Evolutionary conservation across 1,140 invertebrate genomes (phyloP), one percentile per base, ranked within the genome.

Genomic region (Chrysopa pallens): DNA sequence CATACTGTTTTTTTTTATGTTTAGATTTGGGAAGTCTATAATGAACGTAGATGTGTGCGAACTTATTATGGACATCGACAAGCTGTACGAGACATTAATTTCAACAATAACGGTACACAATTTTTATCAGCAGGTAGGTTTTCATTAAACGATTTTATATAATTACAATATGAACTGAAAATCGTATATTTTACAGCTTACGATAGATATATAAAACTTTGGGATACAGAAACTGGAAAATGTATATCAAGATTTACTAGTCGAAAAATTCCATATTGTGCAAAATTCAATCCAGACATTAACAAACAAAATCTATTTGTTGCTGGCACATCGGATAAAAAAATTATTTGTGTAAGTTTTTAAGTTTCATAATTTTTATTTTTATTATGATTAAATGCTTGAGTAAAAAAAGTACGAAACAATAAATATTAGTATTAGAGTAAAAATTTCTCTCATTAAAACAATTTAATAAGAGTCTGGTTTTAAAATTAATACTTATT

Each of bases 251-350:
- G 89, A 38, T 98, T 96, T 64, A 92, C 89, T 1, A 91, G 86
- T 41, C 70, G 87, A 39, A 97, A 97, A 65, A 87, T 97, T 48
- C 84, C 93, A 0, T 97, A 96, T 63, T 98, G 94, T 64, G 83
- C 89, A 8, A 97, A 97, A 68, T 98, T 97, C 59, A 85, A 99
- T 68, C 94, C 95, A 1, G 93, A 98, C 56, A 76, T 81, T 28
- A 91, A 95, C 52, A 98, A 97, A 52, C 93, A 98, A 56, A 81
- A 98, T 68, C 69, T 98, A 3, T 98, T 99, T 69, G 88, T 98
- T 4, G 89, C 92, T 49, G 96, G 96, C 44, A 98, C 93, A 13
- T 92, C 91, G 5, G 94, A 98, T 60, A 99, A 99, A 57, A 98
- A 98, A 68, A 98, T 99, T 55, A 84, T 97, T 55, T 97, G 92